phyloP scores from a whole-genome alignment of 2,113 vertebrate genomes.

The Amia ocellicauda region DNA sequence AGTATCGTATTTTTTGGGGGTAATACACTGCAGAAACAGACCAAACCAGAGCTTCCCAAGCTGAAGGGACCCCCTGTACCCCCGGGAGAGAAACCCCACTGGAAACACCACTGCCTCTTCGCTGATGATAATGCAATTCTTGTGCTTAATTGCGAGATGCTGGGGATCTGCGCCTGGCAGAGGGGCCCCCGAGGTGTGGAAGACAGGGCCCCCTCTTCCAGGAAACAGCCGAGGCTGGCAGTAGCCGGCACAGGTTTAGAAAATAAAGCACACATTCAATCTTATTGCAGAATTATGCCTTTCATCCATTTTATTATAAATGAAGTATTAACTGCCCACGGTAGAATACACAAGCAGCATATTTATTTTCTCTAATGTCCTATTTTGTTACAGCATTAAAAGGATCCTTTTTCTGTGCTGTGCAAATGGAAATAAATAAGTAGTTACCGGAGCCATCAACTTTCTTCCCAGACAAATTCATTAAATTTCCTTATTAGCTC shows the following conservation, averaged over 20 bases:
- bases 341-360: slow-evolving; percentile 16
- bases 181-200: too few relatives aligned
- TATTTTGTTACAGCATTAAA: slow-evolving; percentile 12
- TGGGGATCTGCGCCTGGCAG: too few relatives aligned
- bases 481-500: slow-evolving; percentile 9
- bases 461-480: slow-evolving; percentile 11
- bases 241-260: background rate
- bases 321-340: slow-evolving; percentile 14
- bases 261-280: background rate
- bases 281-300: slow-evolving; percentile 1
- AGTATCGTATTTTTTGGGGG: too few relatives aligned
- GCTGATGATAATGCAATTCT: too few relatives aligned
- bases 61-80: too few relatives aligned
- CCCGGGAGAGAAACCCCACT: too few relatives aligned
- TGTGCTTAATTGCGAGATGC: too few relatives aligned
- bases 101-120: too few relatives aligned
- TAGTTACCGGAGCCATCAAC: background rate
- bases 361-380: slow-evolving; percentile 17
- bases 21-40: too few relatives aligned
- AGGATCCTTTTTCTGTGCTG: slow-evolving; percentile 12
- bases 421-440: slow-evolving; percentile 16
- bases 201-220: too few relatives aligned
- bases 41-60: too few relatives aligned
- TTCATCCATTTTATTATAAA: slow-evolving; percentile 21
- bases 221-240: too few relatives aligned